phyloP scores from a whole-genome alignment of 1,140 invertebrate species.

The Heliconius himera region DNA sequence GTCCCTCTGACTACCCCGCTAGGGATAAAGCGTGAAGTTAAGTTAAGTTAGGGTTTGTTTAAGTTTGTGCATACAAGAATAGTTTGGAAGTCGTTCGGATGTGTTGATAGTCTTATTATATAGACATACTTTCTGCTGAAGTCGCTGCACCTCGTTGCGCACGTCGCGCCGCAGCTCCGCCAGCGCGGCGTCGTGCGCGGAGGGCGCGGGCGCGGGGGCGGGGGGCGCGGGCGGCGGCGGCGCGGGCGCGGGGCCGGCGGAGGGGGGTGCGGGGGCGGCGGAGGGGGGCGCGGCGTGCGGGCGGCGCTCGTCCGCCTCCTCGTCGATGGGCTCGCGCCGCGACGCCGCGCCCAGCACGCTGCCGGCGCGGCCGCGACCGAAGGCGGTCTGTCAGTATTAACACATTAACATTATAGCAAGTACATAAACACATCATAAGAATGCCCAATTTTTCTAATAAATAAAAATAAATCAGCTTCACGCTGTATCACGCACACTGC shows the following conservation, averaged over 20 bases:
- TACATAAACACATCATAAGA: too few relatives aligned
- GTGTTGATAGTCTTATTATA: neutral
- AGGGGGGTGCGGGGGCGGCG: conserved; percentile 78
- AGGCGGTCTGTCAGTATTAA: conserved; percentile 69
- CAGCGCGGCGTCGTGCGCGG: conserved; percentile 69
- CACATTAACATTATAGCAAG: too few relatives aligned
- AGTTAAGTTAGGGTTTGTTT: too few relatives aligned
- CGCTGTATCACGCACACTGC: too few relatives aligned
- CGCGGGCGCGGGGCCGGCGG: conserved; percentile 65
- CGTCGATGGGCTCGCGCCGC: conserved; percentile 91
- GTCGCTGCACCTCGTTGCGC: conserved; percentile 64
- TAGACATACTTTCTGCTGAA: conserved; percentile 67
- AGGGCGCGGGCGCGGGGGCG: conserved; percentile 71
- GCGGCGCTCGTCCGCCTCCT: conserved; percentile 85
- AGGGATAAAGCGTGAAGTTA: too few relatives aligned
- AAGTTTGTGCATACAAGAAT: too few relatives aligned
- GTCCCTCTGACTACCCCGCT: too few relatives aligned
- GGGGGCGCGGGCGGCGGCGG: conserved; percentile 78
- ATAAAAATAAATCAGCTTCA: too few relatives aligned
- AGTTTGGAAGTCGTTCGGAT: too few relatives aligned
- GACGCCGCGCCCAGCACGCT: conserved; percentile 82
- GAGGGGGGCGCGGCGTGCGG: conserved; percentile 51
- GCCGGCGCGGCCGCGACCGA: conserved; percentile 81
- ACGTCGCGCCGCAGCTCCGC: conserved; percentile 65
- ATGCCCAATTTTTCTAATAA: neutral